Conservation (phyloP, 2,797 vertebrate species). For the Microctenopoma steveboyesi region DNA sequence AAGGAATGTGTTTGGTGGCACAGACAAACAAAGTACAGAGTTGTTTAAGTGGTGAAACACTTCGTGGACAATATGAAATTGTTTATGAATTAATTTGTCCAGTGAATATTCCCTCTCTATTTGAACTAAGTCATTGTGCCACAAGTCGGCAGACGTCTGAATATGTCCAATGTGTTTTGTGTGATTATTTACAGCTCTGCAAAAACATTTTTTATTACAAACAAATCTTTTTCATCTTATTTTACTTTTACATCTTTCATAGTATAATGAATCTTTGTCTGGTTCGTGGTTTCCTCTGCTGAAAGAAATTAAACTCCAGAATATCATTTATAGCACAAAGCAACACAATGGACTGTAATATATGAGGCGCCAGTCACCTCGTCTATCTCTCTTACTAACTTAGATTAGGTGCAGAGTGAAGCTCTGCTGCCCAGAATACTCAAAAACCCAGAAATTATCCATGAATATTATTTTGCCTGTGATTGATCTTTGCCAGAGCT, state of each 20-base stretch:
- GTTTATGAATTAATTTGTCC: not conserved
- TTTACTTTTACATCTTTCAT: not conserved
- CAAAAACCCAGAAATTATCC: not conserved
- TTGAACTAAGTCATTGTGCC: constrained; percentile 2
- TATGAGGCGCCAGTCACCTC: constrained; percentile 14
- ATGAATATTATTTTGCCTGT: constrained; percentile 4
- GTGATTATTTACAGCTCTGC: constrained; percentile 7
- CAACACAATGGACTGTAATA: constrained; percentile 31
- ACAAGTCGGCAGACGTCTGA: constrained; percentile 6
- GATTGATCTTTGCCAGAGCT: not conserved
- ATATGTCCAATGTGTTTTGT: not conserved
- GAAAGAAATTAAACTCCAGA: constrained; percentile 5
- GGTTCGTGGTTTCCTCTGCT: constrained; percentile 3
- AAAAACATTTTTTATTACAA: constrained; percentile 7
- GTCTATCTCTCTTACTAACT: constrained; percentile 14
- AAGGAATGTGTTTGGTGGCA: not conserved
- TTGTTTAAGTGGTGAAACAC: too few relatives aligned
- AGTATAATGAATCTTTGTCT: constrained; percentile 14
- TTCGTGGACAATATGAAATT: too few relatives aligned
- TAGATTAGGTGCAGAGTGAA: constrained; percentile 1
- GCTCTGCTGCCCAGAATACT: constrained; percentile 4
- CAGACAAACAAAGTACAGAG: not conserved
- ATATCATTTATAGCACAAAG: not conserved
- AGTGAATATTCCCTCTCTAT: constrained; percentile 8
- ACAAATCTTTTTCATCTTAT: not conserved